Conservation (phyloP, 2,113 vertebrate genomes). For the Callorhinus ursinus region DNA sequence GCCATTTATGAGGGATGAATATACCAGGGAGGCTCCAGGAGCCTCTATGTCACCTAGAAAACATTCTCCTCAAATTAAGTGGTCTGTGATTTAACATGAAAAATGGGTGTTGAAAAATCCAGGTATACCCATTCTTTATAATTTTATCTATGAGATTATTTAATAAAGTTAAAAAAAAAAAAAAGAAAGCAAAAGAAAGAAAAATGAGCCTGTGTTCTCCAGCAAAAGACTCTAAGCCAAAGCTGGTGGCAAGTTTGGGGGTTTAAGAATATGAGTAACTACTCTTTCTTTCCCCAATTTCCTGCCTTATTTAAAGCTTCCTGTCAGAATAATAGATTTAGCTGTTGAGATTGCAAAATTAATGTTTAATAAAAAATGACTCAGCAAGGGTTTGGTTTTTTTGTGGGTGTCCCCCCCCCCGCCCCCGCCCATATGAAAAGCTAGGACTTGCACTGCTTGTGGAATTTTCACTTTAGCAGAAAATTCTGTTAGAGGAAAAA, state of each 20-base stretch:
- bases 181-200: not conserved
- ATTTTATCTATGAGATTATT: not conserved
- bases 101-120: conserved; percentile 19
- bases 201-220: not conserved
- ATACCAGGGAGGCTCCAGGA: not conserved
- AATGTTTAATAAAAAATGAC: conserved; percentile 57
- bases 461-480: conserved; percentile 69
- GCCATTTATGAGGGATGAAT: conserved; percentile 3
- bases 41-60: not conserved
- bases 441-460: not conserved
- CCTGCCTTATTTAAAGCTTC: conserved; percentile 54
- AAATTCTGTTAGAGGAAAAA: conserved; percentile 36
- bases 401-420: not conserved
- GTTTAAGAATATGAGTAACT: not conserved
- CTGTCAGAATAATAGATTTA: conserved; percentile 59
- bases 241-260: not conserved
- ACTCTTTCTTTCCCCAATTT: not conserved
- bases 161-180: not conserved
- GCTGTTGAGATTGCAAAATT: conserved; percentile 44
- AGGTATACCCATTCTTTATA: conserved; percentile 13
- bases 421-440: not conserved
- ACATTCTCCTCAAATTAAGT: conserved; percentile 35
- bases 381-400: conserved; percentile 52
- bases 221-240: not conserved
- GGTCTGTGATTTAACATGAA: conserved; percentile 8